These are phyloP conservation scores for Celastrina argiolus DNA, from an alignment of 2,888 invertebrate species.

Conservation along the genomic window DNA sequence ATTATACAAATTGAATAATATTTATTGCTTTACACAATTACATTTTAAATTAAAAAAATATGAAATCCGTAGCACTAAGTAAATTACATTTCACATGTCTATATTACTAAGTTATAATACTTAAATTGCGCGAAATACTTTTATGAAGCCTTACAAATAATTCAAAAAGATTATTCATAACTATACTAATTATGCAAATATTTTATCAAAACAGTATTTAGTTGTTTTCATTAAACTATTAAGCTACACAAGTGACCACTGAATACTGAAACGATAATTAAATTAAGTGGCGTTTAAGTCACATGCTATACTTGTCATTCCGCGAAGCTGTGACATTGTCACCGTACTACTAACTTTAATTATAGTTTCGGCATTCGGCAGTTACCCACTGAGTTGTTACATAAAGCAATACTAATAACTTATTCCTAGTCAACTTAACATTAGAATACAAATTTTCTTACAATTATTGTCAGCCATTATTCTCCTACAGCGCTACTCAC, in stretches of 20 bases:
- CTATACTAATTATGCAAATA: slow-evolving; percentile 8
- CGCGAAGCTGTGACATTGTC: no score
- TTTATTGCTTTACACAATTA: background rate
- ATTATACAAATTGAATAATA: background rate
- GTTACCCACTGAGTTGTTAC: background rate
- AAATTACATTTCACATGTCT: background rate
- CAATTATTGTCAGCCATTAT: slow-evolving; percentile 66
- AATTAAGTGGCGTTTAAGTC: no score
- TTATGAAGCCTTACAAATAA: background rate
- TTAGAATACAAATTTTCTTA: slow-evolving; percentile 32
- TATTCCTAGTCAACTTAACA: slow-evolving; percentile 9
- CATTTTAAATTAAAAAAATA: background rate
- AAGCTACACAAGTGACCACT: no score
- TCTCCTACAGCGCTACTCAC: slow-evolving; percentile 64
- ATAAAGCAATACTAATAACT: slow-evolving; percentile 11
- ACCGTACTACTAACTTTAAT: no score
- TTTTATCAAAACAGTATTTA: background rate
- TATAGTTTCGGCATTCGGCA: no score
- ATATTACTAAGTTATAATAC: slow-evolving; percentile 2
- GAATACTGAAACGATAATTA: no score
- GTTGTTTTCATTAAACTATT: background rate
- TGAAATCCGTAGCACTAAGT: slow-evolving; percentile 1
- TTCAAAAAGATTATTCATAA: background rate
- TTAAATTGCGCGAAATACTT: slow-evolving; percentile 24
- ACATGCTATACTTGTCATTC: no score